Base-by-base conservation (phyloP, 2,797 vertebrate genomes). In the Hippoglossus hippoglossus region DNA sequence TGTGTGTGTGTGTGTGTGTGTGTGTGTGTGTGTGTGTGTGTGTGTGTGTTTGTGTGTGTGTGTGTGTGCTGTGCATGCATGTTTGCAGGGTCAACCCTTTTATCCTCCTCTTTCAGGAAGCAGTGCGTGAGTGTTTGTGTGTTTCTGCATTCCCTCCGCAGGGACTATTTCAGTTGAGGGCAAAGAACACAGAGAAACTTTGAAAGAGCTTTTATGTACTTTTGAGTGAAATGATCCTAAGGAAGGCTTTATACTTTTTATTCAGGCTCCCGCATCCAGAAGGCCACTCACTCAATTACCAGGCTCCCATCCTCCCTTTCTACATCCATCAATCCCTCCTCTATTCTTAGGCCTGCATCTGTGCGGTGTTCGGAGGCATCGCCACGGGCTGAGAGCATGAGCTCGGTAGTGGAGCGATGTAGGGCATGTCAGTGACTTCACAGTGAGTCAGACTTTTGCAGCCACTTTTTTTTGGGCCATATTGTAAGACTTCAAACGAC, bases 201-300 rank as follows among this genome's bases (percentile, higher is more conserved):
- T 94, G 87, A 88, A 89, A 84, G 91, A 89, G 93, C 93, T 94
- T 95, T 94, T 92, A 94, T 94, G 92, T 88, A 94, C 90, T 93
- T 94, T 91, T 93, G 93, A 93, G 89, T 91, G 79, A 94, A 95
- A 88, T 85, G 88, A 94, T 89, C 86, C 71, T 79, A 76, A 86
- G 84, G 93, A 89, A 92, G 88, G 71, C 87, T 91, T 93, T 79
- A 89, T 83, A 67, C 44, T 79, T 91, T 93, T 92, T 89, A 88
- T 88, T 86, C 75, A 90, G 82, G 79, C 87, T 31, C 91, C 80
- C 84, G 86, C 83, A 86, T 93, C 75, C 83, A 93, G 87, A 84
- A 91, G 88, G 89, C 87, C 87, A 92, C 93, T 94, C 91, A 92
- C 85, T 92, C 91, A 91, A 90, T 94, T 91, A 94, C 85, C 56